Evolutionary conservation across 2,113 vertebrate genomes (phyloP).

Genomic region (Oxygymnocypris stewartii): DNA sequence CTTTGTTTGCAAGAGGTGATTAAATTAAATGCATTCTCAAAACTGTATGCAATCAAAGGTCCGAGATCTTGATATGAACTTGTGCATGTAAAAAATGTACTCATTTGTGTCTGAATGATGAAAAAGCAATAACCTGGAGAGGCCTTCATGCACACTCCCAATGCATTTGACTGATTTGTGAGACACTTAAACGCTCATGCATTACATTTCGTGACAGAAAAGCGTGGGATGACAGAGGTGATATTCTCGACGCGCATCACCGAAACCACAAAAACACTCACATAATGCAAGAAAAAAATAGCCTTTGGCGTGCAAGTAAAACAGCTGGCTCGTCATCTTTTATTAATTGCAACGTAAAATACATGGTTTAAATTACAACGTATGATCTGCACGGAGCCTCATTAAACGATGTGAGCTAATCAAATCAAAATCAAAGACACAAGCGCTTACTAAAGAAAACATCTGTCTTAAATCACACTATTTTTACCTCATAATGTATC

Average conservation of each 20-base stretch:
- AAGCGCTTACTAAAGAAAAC: neutral
- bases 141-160: neutral
- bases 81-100: neutral
- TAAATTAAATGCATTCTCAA: neutral
- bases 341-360: slow-evolving; percentile 1
- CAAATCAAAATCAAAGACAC: slow-evolving; percentile 1
- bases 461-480: slow-evolving; percentile 1
- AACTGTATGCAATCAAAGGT: neutral
- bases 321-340: neutral
- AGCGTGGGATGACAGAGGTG: neutral
- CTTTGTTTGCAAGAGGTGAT: neutral
- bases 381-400: neutral
- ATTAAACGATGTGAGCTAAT: neutral
- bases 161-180: neutral
- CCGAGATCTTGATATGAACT: neutral
- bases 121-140: neutral
- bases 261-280: neutral
- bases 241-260: neutral
- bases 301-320: neutral
- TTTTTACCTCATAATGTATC: neutral
- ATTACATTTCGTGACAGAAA: neutral
- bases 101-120: neutral
- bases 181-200: neutral
- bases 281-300: neutral
- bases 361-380: neutral